These are phyloP conservation scores for Alectoris magna DNA, from an alignment of 2,797 vertebrate species.

Conservation along the genomic window DNA sequence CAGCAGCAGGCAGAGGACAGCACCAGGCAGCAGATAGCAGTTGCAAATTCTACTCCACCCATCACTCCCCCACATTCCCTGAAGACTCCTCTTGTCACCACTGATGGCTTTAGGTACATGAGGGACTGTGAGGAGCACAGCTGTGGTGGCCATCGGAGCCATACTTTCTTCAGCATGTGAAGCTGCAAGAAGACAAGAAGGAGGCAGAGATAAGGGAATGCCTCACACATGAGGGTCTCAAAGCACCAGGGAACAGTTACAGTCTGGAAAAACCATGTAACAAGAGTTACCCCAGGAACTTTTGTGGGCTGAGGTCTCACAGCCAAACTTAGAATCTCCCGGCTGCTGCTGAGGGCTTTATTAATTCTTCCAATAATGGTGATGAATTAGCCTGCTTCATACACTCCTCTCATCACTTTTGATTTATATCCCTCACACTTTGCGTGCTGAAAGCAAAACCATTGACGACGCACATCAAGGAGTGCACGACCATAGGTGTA, in stretches of 20 bases:
- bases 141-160: neutral
- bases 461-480: neutral
- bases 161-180: neutral
- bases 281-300: neutral
- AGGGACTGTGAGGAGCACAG: neutral
- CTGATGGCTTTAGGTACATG: neutral
- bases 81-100: neutral
- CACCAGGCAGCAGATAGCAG: neutral
- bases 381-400: neutral
- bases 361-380: fast-evolving
- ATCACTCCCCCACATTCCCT: neutral
- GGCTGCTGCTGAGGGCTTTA: neutral
- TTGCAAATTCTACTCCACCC: neutral
- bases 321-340: slow-evolving; percentile 36
- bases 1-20: neutral
- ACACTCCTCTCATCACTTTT: neutral
- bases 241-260: neutral
- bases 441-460: neutral
- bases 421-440: neutral
- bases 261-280: neutral
- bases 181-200: neutral
- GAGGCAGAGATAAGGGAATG: neutral
- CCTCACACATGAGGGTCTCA: fast-evolving
- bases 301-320: neutral
- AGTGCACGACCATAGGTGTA: fast-evolving